phyloP scores from a whole-genome alignment of 2,797 vertebrate species.

The Rhincodon typus region DNA sequence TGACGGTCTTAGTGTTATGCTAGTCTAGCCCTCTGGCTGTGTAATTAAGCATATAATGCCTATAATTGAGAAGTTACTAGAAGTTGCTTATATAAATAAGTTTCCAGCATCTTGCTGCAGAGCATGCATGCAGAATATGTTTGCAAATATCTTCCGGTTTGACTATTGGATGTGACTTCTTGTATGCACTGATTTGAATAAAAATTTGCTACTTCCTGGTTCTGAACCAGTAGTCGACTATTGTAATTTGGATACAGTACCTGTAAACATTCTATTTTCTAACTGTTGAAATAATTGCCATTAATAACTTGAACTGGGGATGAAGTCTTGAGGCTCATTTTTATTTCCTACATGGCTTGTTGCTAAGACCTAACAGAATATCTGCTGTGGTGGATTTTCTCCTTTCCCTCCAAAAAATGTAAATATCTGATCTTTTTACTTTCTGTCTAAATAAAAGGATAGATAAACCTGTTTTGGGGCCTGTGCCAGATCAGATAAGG shows the following conservation, averaged over 20 bases:
- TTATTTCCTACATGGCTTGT: not conserved
- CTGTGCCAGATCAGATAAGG: not conserved
- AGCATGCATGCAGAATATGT: not conserved
- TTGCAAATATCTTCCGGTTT: not conserved
- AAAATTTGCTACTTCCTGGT: not conserved
- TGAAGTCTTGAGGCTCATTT: not conserved
- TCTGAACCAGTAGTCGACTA: not conserved
- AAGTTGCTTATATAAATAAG: not conserved
- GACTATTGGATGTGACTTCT: constrained; percentile 20
- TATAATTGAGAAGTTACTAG: not conserved
- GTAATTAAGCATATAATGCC: not conserved
- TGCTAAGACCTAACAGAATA: not conserved
- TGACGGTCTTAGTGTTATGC: not conserved
- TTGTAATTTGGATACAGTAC: not conserved
- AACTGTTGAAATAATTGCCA: not conserved
- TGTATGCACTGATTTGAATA: not conserved
- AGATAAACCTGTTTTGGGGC: not conserved
- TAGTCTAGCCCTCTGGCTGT: not conserved
- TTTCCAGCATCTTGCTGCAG: not conserved
- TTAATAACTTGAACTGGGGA: not conserved
- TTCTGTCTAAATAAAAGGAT: not conserved
- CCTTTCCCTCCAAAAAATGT: not conserved
- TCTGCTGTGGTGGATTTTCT: not conserved
- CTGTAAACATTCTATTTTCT: not conserved
- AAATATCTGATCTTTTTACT: no score